Conservation (phyloP, 2,113 vertebrate species). For the Ictalurus punctatus region DNA sequence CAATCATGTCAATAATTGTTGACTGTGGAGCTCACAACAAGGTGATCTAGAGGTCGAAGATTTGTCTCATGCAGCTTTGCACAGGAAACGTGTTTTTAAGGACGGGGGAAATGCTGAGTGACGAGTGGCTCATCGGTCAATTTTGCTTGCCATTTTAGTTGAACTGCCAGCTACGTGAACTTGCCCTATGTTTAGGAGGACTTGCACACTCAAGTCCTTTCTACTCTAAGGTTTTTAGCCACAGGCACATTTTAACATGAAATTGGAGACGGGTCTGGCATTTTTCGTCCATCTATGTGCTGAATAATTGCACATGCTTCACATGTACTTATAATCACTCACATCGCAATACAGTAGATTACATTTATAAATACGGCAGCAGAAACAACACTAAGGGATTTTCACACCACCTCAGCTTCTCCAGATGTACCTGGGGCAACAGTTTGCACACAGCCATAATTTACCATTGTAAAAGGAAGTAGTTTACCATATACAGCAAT, state of each 20-base stretch:
- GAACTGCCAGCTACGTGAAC: background rate
- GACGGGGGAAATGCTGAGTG: background rate
- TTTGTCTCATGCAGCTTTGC: background rate
- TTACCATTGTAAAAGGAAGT: background rate
- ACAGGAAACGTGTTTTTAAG: background rate
- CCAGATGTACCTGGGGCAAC: background rate
- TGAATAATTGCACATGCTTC: background rate
- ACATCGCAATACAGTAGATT: background rate
- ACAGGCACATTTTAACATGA: background rate
- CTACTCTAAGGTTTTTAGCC: background rate
- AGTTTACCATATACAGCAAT: background rate
- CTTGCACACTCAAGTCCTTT: too few species aligned
- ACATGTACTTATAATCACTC: background rate
- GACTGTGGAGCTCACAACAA: background rate
- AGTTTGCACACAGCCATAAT: background rate
- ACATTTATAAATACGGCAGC: background rate
- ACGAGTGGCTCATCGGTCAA: constrained; percentile 1
- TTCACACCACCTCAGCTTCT: background rate
- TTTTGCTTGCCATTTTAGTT: background rate
- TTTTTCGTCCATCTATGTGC: background rate
- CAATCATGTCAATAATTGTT: background rate
- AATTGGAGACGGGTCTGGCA: background rate
- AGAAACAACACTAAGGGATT: background rate
- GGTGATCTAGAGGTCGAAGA: background rate
- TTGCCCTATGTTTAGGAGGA: background rate